A percentile compares a stretch with the other conserved stretches of the same genome.
Evolutionary conservation across 2,888 invertebrate species (phyloP).

Genomic region (Geophilus truncorum): DNA sequence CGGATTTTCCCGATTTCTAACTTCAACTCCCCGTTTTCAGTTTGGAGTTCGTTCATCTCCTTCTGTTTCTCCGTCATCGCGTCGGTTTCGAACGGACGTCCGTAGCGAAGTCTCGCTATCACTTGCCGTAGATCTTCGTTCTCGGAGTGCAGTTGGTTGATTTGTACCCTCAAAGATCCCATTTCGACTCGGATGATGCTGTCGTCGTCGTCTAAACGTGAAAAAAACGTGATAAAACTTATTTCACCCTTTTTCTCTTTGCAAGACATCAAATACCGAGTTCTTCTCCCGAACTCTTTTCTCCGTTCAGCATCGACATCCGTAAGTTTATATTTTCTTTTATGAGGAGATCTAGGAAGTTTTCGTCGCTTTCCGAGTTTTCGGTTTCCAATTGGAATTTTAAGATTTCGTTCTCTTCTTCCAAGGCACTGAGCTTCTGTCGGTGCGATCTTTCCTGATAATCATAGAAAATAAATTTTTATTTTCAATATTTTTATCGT

Average conservation of each 20-base stretch:
- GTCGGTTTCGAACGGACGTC: constrained; percentile 8
- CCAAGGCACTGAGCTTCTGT: constrained; percentile 35
- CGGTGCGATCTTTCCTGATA: constrained; percentile 36
- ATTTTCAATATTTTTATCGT: too few species aligned
- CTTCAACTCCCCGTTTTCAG: neutral
- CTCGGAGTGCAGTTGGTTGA: constrained; percentile 39
- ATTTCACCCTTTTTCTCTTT: too few species aligned
- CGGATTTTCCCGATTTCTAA: constrained; percentile 29
- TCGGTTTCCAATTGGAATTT: constrained; percentile 36
- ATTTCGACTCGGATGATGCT: constrained; percentile 30
- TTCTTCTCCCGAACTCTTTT: too few species aligned
- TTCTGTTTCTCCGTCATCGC: constrained; percentile 11
- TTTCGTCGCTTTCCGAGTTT: constrained; percentile 35
- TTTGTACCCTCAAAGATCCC: constrained; percentile 36
- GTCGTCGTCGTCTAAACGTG: constrained; percentile 29
- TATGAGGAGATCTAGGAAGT: constrained; percentile 32
- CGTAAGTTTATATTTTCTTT: constrained; percentile 38
- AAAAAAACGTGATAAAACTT: neutral
- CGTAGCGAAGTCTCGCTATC: constrained; percentile 38
- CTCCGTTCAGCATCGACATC: neutral
- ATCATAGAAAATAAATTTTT: neutral
- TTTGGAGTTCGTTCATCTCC: neutral
- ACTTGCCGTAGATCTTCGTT: constrained; percentile 39
- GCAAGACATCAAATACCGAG: too few species aligned
- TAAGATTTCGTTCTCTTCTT: constrained; percentile 38